Percentiles rank a stretch among this genome's conserved stretches.
These are phyloP conservation scores for Oreochromis niloticus DNA, from an alignment of 2,113 vertebrate genomes.

Conservation along the genomic window DNA sequence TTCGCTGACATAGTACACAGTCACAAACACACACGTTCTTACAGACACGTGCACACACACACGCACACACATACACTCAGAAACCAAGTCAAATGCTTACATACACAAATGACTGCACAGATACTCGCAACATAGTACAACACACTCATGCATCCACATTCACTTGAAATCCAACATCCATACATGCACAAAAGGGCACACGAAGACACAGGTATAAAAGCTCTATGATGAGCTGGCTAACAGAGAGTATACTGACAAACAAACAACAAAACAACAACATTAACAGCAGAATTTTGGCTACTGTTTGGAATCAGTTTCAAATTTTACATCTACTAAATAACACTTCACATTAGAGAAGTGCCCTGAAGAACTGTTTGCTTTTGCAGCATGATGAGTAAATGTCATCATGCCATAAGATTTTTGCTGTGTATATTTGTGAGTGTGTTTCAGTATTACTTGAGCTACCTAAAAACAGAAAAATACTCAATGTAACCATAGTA, in stretches of 20 bases:
- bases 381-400: neutral
- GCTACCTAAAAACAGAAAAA: neutral
- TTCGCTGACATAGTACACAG: constrained; percentile 26
- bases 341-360: neutral
- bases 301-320: neutral
- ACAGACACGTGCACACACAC: neutral
- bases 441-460: neutral
- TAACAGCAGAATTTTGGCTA: neutral
- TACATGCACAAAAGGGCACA: neutral
- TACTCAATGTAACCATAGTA: neutral
- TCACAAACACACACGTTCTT: neutral
- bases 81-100: neutral
- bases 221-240: neutral
- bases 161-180: neutral
- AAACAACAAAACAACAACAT: neutral
- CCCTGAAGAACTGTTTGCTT: neutral
- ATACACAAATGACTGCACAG: neutral
- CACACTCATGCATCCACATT: neutral
- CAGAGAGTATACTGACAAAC: neutral
- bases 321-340: neutral
- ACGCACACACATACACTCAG: neutral
- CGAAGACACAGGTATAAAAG: neutral
- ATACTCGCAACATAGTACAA: neutral
- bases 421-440: neutral
- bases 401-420: neutral